Base-by-base conservation (phyloP, 2,888 invertebrate genomes). In the Xanthia togata region DNA sequence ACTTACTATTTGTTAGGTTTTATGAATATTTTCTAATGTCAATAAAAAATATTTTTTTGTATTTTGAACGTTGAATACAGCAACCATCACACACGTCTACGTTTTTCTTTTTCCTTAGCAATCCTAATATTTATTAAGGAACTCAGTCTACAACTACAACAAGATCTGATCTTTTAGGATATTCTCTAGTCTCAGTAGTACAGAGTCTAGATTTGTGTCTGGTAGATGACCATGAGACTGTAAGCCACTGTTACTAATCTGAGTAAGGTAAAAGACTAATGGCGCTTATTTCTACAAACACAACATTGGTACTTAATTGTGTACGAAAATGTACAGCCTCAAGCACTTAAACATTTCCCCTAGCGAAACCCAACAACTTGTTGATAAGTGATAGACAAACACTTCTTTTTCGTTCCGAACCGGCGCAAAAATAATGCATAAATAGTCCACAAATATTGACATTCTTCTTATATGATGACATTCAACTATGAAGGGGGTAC, bases 311-410 rank as follows among this genome's bases (percentile, higher is more conserved):
- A 35, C 9, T 60, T 60, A 4, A 20, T 35, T 20, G 60, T 60
- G 12, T 8, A 20, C 8, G 57, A 70, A 41, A 60, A 63, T 35
- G n/a, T 35, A 70, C 41, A 44, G 4, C 17, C 35, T 50, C 23
- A 64, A 53, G 41, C 23, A 41, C 41, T 57, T 69, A 57, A 70
- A 71, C 41, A 31, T 53, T 53, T 71, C 20, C 50, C 35, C 41
- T 2, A 63, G 67, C 23, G 4, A 35, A 12, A 47, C 26, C 14
- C 79, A 71, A 81, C 81, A 84, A 84, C 84, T 81, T 83, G 84
- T 83, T 83, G 83, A 69, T 83, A 73, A 83, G 72, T 69, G 53
- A 31, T 53, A 31, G 17, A 60, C 84, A 77, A 77, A 79, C 73
- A 78, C 68, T 81, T 23, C 31, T 26, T 53, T 71, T 35, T 50